Base-by-base conservation (phyloP, 2,797 vertebrate species). In the Sebastiscus tertius region DNA sequence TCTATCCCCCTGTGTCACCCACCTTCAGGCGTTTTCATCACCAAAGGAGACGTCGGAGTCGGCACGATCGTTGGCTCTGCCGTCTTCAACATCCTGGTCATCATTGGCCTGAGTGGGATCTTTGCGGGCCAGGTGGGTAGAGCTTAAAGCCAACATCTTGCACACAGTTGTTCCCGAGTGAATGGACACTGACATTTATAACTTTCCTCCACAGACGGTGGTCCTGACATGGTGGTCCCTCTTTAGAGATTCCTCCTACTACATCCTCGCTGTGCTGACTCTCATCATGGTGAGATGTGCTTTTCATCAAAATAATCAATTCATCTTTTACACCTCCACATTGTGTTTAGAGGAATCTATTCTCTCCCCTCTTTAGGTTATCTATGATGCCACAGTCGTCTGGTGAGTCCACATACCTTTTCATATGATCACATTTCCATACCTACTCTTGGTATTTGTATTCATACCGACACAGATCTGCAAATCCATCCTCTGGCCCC, bases 31-130 rank as follows among this genome's bases (percentile, higher is more conserved):
- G 96, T 96, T 26, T 96, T 96, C 85, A 96, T 96, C 88, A 96
- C 96, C 33, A 96, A 96, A 84, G 96, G 96, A 39, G 96, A 96
- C 12, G 93, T 96, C 1, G 96, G 96, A 1, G 95, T 96, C 0
- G 96, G 96, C 24, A 96, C 96, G 1, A 96, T 96, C 3, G 95
- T 96, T 4, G 96, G 96, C 18, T 96, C 96, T 0, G 96, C 96
- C 6, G 96, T 96, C 85, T 96, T 96, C 84, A 96, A 96, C 94
- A 96, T 96, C 86, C 92, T 96, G 63, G 95, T 96, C 72, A 96
- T 96, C 85, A 96, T 96, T 12, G 96, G 96, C 18, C 90, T 96
- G 64, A 91, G 96, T 76, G 96, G 96, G 59, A 95, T 96, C 85
- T 96, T 96, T 80, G 91, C 96, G 12, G 94, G 96, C 72, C 96